phyloP scores from a whole-genome alignment of 2,797 vertebrate genomes.

The Adrianichthys oophorus region DNA sequence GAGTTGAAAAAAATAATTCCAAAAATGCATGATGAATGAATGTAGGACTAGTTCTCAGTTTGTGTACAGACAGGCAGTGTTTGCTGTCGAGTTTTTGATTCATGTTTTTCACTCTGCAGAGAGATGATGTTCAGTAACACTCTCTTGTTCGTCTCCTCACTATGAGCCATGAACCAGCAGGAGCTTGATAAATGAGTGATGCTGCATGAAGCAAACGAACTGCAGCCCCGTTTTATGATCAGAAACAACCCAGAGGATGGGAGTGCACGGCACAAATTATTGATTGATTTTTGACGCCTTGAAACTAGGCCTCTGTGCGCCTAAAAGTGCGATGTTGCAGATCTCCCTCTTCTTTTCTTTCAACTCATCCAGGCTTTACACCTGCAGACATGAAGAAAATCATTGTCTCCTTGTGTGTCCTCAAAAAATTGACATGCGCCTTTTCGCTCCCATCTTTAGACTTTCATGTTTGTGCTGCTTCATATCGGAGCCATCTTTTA shows the following conservation, averaged over 20 bases:
- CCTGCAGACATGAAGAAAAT: background rate
- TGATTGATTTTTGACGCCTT: slow-evolving; percentile 3
- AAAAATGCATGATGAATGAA: background rate
- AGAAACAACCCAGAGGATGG: background rate
- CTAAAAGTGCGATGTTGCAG: background rate
- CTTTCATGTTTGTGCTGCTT: slow-evolving; percentile 41
- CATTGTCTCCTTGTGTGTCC: background rate
- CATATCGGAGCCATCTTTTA: background rate
- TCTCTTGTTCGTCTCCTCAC: slow-evolving; percentile 16
- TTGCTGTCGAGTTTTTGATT: slow-evolving; percentile 2
- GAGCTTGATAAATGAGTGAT: slow-evolving; percentile 34
- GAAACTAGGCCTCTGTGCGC: slow-evolving; percentile 1
- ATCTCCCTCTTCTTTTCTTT: background rate
- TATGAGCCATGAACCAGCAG: slow-evolving; percentile 13
- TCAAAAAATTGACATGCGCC: slow-evolving; percentile 13
- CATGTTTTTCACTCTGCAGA: slow-evolving; percentile 7
- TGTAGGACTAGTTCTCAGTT: background rate
- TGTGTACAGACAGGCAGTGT: slow-evolving; percentile 1
- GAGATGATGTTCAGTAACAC: slow-evolving; percentile 10
- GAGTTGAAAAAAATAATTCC: background rate
- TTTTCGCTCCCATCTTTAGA: slow-evolving; percentile 20
- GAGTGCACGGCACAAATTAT: background rate
- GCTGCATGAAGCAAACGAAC: slow-evolving; percentile 1
- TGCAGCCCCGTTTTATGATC: slow-evolving; percentile 17
- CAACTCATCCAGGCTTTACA: background rate